A percentile compares a stretch with the other conserved stretches of the same genome.
These are phyloP conservation scores for Glossophaga mutica DNA, from an alignment of 2,797 vertebrate species.

Conservation along the genomic window DNA sequence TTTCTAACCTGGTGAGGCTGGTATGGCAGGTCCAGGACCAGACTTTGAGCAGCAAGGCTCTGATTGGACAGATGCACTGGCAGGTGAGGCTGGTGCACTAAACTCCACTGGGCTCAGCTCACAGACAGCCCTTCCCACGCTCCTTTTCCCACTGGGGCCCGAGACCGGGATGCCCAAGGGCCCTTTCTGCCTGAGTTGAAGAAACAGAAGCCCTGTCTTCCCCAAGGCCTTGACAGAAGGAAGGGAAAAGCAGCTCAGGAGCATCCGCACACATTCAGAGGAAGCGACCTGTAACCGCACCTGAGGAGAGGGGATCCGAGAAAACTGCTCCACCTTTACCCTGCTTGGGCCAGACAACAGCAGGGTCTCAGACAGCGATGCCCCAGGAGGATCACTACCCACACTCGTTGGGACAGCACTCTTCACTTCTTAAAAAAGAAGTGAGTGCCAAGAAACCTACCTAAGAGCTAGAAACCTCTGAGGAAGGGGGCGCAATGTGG, in stretches of 20 bases:
- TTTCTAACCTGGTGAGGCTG: neutral
- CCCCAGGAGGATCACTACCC: neutral
- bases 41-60: neutral
- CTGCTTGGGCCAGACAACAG: neutral
- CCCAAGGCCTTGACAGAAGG: neutral
- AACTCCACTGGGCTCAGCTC: neutral
- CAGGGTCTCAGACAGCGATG: neutral
- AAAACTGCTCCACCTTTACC: neutral
- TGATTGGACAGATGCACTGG: neutral
- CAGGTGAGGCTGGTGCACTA: neutral
- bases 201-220: neutral
- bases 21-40: neutral
- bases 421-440: neutral
- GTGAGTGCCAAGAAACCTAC: slow-evolving; percentile 21
- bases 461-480: neutral
- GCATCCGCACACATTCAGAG: neutral
- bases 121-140: neutral
- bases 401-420: neutral
- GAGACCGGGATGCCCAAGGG: neutral
- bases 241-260: neutral
- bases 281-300: neutral
- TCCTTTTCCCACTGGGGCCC: neutral
- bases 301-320: neutral
- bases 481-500: neutral
- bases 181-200: neutral